Base-by-base conservation (phyloP, 2,113 vertebrate species). In the Stomatorhinus ivindoensis region DNA sequence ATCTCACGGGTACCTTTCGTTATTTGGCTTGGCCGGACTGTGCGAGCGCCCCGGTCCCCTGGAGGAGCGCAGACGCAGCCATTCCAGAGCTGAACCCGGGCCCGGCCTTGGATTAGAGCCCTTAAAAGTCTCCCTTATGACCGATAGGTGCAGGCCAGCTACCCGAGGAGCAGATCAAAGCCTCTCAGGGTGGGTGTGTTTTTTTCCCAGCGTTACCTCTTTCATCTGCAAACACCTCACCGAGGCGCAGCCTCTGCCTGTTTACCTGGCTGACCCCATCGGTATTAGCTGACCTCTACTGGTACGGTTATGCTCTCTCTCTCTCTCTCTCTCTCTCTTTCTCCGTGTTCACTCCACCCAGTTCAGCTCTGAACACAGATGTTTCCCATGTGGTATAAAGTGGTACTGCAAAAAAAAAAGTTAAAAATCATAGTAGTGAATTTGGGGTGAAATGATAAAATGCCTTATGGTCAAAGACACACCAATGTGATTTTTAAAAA, bases 161-260 rank as follows among this genome's bases (percentile, higher is more conserved):
- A 94, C 94, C 94, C 94, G 93, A 94, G 92, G 93, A 93, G 58
- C 90, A 95, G 93, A 96, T 96, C 94, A 96, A 96, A 96, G 95
- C 91, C 90, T 90, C 90, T 92, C 92, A 93, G 91, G 92, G 94
- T 90, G 24, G 21, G 92, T 90, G 90, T 91, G 92, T 39, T 90
- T 94, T 91, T 94, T 92, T 94, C 17, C 19, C 19, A 13, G 24
- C 51, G 89, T 95, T 94, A 95, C 95, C 93, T 91, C 95, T 95
- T 95, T 95, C 92, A 95, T 95, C 94, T 93, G 91, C 19, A 15
- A 69, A 83, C 58, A 92, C 90, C 93, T 89, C 87, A 89, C 61
- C 83, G 87, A 93, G 91, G 93, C 91, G 87, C 73, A 92, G 93
- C 93, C 93, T 90, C 61, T 90, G 91, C 92, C 94, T 92, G 91